phyloP scores from a whole-genome alignment of 2,797 vertebrate species.

The Clangula hyemalis region DNA sequence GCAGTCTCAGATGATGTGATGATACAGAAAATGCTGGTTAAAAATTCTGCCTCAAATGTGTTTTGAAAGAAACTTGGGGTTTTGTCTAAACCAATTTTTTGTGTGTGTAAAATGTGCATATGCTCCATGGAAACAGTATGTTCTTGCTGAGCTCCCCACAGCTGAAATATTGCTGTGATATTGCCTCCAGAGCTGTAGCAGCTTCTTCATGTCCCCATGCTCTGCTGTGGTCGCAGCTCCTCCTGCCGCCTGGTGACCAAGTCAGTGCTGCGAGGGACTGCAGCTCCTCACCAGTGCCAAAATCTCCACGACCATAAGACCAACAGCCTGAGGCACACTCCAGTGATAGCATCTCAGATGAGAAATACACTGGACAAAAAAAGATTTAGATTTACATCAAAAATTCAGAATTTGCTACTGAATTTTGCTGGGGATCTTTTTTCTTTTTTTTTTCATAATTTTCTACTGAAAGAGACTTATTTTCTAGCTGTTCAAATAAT shows the following conservation, averaged over 20 bases:
- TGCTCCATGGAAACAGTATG: not conserved
- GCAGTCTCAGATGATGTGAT: not conserved
- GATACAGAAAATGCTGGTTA: not conserved
- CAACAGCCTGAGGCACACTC: not conserved
- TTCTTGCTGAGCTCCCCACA: not conserved
- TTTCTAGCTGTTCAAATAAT: not conserved
- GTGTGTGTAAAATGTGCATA: not conserved
- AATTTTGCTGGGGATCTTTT: not conserved
- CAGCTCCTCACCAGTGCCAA: not conserved
- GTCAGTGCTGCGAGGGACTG: rapidly evolving
- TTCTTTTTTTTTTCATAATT: not conserved
- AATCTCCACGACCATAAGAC: not conserved
- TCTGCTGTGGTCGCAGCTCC: not conserved
- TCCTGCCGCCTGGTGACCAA: not conserved
- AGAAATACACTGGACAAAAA: not conserved
- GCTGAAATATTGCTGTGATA: not conserved
- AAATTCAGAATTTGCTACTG: not conserved
- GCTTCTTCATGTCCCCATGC: not conserved
- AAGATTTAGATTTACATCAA: not conserved
- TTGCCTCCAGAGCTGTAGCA: not conserved
- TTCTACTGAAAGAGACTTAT: not conserved
- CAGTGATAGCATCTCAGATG: rapidly evolving
- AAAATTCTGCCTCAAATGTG: not conserved
- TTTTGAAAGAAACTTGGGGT: not conserved
- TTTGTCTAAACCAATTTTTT: not conserved